Base-by-base conservation (phyloP, 2,888 invertebrate genomes). In the Nezara viridula region DNA sequence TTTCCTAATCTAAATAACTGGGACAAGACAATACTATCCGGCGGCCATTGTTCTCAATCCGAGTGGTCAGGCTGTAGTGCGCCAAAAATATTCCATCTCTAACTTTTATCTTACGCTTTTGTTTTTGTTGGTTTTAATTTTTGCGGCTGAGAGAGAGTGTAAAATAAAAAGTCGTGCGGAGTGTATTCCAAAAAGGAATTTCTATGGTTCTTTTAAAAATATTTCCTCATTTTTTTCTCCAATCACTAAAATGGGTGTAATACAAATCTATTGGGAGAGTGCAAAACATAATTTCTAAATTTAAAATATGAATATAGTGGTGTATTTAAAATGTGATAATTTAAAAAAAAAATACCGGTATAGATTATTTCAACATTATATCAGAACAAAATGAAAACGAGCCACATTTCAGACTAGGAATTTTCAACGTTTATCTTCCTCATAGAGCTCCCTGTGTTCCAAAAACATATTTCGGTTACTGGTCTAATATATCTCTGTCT, bases 1-100 rank as follows among this genome's bases (percentile, higher is more conserved):
- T 73, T 73, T 73, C 66, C 66, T 73, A 73, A 73, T 73, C 66
- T 73, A 73, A 73, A 73, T 73, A 73, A 73, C 66, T 37, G 66
- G 37, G 32, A 73, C 32, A 73, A 73, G 66, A 73, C 66, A 73
- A 73, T 73, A 37, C 66, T 73, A 73, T 73, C 66, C 66, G 32
- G 19, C 32, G 7, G 6, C 32, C 37, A 73, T 73, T 73, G 66
- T 73, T 73, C 37, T 19, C 37, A 21, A 16, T 73, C 32, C 66
- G 32, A 21, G 19, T 21, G 66, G 66, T 37, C 66, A 73, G 66
- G 66, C 66, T 73, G 66, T 73, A 73, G 19, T 73, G 66, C 37
- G 14, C 66, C 60, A 60, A 73, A 73, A 73, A 73, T 73, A 73
- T 37, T 73, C 66, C 66, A 21, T 73, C 19, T 73, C 66, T 73